Evolutionary conservation across 1,140 invertebrate genomes (phyloP).

Genomic region (Daktulosphaira vitifoliae): DNA sequence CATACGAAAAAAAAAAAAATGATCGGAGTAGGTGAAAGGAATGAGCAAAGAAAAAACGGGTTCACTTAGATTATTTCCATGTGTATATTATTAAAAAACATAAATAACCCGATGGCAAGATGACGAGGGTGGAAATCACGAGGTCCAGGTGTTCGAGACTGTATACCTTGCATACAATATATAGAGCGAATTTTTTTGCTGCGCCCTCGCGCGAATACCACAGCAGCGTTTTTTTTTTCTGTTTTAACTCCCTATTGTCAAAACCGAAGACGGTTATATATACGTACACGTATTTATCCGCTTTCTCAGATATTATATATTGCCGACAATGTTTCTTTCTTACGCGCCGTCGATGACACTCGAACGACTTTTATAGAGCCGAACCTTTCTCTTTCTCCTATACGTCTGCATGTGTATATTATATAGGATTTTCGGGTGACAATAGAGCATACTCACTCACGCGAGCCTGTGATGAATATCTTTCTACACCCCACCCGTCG

Average conservation of each 20-base stretch:
- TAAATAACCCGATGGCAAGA: conserved; percentile 13
- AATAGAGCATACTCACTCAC: conserved; percentile 2
- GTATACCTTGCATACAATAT: conserved; percentile 6
- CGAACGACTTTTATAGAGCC: conserved; percentile 29
- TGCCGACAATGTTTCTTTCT: conserved; percentile 30
- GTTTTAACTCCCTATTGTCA: conserved; percentile 32
- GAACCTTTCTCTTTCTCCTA: background rate
- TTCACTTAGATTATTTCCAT: conserved; percentile 17
- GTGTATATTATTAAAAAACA: conserved; percentile 30
- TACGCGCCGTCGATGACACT: conserved; percentile 31
- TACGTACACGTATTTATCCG: background rate
- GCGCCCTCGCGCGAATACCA: background rate
- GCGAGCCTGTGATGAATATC: conserved; percentile 16
- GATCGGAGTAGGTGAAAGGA: background rate
- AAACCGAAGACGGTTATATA: conserved; percentile 9
- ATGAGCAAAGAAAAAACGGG: conserved; percentile 12
- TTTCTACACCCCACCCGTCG: conserved; percentile 16
- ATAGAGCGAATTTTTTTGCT: conserved; percentile 25
- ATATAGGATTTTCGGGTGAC: conserved; percentile 29
- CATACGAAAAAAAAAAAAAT: background rate
- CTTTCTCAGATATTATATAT: conserved; percentile 30
- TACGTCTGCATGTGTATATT: background rate
- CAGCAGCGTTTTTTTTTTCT: conserved; percentile 22
- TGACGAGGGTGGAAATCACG: conserved; percentile 26
- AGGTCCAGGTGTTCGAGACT: conserved; percentile 31